Evolutionary conservation across 2,888 invertebrate species (phyloP).

Genomic region (Aquatica leii): DNA sequence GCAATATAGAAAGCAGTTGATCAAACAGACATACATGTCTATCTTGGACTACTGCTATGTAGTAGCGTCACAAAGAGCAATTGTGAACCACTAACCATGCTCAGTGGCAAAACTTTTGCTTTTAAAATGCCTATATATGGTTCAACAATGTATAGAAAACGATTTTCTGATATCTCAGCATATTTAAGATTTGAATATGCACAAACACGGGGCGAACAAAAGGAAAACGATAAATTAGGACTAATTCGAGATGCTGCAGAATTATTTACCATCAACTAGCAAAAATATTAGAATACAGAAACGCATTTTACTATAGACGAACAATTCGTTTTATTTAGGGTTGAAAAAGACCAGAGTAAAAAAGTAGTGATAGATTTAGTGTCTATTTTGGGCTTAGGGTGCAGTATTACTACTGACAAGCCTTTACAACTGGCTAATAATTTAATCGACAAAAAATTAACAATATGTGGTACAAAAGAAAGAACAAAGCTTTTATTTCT

Average conservation of each 20-base stretch:
- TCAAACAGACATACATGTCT: not conserved
- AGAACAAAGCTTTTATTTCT: not conserved
- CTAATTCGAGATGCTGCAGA: conserved; percentile 12
- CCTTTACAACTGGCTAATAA: not conserved
- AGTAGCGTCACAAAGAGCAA: not conserved
- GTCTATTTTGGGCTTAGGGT: not conserved
- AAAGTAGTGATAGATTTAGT: conserved; percentile 15
- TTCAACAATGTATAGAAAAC: conserved; percentile 15
- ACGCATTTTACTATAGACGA: conserved; percentile 13
- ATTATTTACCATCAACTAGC: conserved; percentile 13
- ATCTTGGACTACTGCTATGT: not conserved
- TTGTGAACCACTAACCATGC: conserved; percentile 10
- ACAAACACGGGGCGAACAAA: conserved; percentile 9
- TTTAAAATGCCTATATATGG: conserved; percentile 18
- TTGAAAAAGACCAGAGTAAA: conserved; percentile 3
- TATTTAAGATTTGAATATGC: conserved; percentile 20
- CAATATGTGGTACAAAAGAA: not conserved
- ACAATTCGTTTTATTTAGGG: conserved; percentile 21
- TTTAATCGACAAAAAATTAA: not conserved
- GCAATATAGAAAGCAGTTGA: not conserved
- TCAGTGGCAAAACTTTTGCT: conserved; percentile 1
- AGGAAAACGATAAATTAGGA: conserved; percentile 13
- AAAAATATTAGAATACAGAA: conserved; percentile 16
- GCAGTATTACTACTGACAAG: not conserved
- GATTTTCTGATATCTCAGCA: conserved; percentile 8